Conservation (phyloP, 2,113 vertebrate species). For the Oryzias celebensis region DNA sequence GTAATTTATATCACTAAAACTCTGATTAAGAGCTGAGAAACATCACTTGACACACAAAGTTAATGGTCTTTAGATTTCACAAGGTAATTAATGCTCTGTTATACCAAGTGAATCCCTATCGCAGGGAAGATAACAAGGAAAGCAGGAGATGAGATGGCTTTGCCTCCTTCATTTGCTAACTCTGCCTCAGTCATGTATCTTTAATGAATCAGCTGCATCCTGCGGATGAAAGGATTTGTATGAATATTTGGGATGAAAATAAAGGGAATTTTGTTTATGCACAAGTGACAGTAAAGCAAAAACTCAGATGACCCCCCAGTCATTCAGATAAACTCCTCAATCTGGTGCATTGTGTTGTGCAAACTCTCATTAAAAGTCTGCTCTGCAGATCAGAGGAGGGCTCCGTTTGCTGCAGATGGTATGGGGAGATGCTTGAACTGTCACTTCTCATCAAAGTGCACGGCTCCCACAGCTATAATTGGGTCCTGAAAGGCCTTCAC, state of each 20-base stretch:
- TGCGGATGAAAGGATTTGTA: constrained; percentile 28
- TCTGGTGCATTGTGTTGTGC: constrained; percentile 47
- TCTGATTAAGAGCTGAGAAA: constrained; percentile 71
- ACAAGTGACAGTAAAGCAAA: constrained; percentile 18
- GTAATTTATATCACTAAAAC: constrained; percentile 68
- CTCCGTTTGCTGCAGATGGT: constrained; percentile 28
- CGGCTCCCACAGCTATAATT: constrained; percentile 58
- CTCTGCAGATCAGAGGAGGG: constrained; percentile 23
- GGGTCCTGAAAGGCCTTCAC: constrained; percentile 62
- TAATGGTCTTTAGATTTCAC: constrained; percentile 74
- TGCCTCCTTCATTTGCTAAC: constrained; percentile 49
- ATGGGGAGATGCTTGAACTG: constrained; percentile 32
- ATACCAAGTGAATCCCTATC: constrained; percentile 61
- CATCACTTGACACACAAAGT: constrained; percentile 74
- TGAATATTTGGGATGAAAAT: constrained; percentile 21
- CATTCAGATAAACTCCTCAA: constrained; percentile 42
- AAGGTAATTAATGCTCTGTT: constrained; percentile 68
- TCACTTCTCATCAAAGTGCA: constrained; percentile 53
- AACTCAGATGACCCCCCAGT: constrained; percentile 21
- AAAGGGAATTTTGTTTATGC: constrained; percentile 21
- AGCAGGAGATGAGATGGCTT: constrained; percentile 50
- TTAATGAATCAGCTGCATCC: constrained; percentile 41
- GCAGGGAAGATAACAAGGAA: constrained; percentile 51
- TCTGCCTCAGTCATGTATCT: constrained; percentile 31
- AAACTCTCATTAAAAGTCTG: constrained; percentile 51